Percentiles rank a stretch among this genome's conserved stretches.
Evolutionary conservation across 1,140 invertebrate genomes (phyloP).

Genomic region (Leptinotarsa texana): DNA sequence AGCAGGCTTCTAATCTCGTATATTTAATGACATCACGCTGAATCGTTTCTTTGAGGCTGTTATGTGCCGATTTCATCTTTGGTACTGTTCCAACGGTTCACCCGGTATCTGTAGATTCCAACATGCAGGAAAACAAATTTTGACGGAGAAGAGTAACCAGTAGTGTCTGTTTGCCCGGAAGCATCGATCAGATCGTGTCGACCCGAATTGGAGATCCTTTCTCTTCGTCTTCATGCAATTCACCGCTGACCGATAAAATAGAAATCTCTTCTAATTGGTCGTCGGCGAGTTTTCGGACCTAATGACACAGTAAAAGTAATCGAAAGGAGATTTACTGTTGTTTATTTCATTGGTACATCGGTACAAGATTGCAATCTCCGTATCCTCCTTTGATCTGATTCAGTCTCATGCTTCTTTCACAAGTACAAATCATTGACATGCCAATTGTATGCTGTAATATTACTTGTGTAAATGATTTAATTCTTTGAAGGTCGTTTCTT

Average conservation of each 20-base stretch:
- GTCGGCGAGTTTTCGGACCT: slow-evolving; percentile 7
- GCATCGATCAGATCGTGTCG: slow-evolving; percentile 8
- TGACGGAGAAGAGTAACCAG: background rate
- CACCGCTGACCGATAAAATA: slow-evolving; percentile 16
- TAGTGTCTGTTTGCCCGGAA: background rate
- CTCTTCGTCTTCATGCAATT: slow-evolving; percentile 16
- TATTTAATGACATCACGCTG: too few relatives aligned
- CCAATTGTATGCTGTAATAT: too few relatives aligned
- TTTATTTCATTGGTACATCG: background rate
- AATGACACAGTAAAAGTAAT: slow-evolving; percentile 18
- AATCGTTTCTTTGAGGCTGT: too few relatives aligned
- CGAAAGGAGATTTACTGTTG: slow-evolving; percentile 15
- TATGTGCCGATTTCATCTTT: background rate
- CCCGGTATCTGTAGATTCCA: background rate
- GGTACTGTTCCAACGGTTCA: background rate
- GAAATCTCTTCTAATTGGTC: slow-evolving; percentile 13
- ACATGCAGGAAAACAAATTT: background rate
- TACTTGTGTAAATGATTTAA: too few relatives aligned
- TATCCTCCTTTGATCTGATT: background rate
- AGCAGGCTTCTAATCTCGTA: too few relatives aligned
- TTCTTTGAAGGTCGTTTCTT: too few relatives aligned
- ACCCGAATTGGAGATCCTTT: slow-evolving; percentile 11
- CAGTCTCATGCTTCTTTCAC: background rate
- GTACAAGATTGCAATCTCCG: background rate
- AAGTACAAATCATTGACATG: too few relatives aligned